phyloP scores from a whole-genome alignment of 30 jellyfish, hydroid and myxozoan species.

The Pelagia noctiluca region DNA sequence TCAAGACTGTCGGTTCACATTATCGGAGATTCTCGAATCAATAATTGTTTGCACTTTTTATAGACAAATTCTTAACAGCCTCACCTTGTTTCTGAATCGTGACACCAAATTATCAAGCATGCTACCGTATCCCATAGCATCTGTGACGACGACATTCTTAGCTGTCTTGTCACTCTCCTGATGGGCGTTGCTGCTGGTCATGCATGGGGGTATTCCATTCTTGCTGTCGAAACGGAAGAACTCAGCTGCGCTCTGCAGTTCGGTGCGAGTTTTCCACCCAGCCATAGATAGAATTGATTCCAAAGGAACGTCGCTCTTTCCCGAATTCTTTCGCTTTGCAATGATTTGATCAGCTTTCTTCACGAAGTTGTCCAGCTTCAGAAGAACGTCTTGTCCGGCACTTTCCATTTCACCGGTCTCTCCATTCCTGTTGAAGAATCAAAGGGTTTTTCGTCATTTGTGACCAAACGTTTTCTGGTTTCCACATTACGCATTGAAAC shows the following conservation, averaged over 20 bases:
- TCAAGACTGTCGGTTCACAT: too few relatives aligned
- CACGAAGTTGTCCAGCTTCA: background rate
- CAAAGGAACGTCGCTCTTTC: constrained; percentile 52
- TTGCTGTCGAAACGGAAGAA: constrained; percentile 65
- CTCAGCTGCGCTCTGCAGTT: constrained; percentile 60
- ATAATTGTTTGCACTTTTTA: background rate
- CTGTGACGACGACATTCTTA: too few relatives aligned
- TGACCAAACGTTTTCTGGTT: too few relatives aligned
- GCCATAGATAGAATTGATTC: constrained; percentile 59
- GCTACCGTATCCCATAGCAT: too few relatives aligned
- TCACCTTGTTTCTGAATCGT: constrained; percentile 22
- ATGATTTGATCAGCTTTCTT: constrained; percentile 7
- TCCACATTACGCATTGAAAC: too few relatives aligned
- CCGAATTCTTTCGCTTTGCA: background rate
- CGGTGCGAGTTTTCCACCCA: constrained; percentile 73
- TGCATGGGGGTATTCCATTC: constrained; percentile 74
- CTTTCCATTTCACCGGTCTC: constrained; percentile 9
- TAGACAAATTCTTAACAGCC: background rate
- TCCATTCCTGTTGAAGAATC: constrained; percentile 32
- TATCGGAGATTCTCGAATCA: too few relatives aligned
- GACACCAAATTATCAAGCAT: too few relatives aligned
- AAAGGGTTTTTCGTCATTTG: background rate
- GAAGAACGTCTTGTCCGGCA: background rate
- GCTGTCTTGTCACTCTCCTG: constrained; percentile 2
- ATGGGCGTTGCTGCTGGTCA: background rate